These are phyloP conservation scores for Chrysina gloriosa DNA, from an alignment of 2,888 invertebrate species.

Conservation along the genomic window DNA sequence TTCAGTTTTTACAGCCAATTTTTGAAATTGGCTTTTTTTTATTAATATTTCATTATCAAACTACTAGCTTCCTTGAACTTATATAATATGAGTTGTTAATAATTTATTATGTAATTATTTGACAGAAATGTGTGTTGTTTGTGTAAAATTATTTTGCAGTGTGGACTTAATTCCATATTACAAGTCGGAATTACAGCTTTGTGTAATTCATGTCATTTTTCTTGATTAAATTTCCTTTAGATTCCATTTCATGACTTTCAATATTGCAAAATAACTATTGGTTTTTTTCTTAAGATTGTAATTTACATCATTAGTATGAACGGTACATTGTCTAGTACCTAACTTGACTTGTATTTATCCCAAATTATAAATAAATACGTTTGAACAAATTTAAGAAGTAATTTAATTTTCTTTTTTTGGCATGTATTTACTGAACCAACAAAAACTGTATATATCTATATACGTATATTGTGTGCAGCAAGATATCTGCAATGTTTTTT, in stretches of 20 bases:
- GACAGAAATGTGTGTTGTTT: constrained; percentile 41
- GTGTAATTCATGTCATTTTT: constrained; percentile 17
- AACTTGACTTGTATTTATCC: constrained; percentile 44
- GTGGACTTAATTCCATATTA: constrained; percentile 10
- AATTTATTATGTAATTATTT: constrained; percentile 40
- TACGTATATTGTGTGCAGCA: background rate
- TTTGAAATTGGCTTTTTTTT: constrained; percentile 47
- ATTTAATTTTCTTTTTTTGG: constrained; percentile 49
- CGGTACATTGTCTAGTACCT: constrained; percentile 44
- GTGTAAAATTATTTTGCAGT: constrained; percentile 44
- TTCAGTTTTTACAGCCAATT: constrained; percentile 53
- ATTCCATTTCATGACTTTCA: constrained; percentile 31
- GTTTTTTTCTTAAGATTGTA: constrained; percentile 41
- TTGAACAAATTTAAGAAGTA: constrained; percentile 46
- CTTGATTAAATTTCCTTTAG: constrained; percentile 29
- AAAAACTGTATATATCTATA: too few species aligned
- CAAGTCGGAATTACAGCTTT: constrained; percentile 9
- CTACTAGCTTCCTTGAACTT: constrained; percentile 28
- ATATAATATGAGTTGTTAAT: constrained; percentile 40
- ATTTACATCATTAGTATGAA: constrained; percentile 42
- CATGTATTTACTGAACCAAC: constrained; percentile 54
- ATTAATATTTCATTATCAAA: constrained; percentile 41
- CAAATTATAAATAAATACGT: constrained; percentile 49
- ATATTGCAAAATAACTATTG: constrained; percentile 44
- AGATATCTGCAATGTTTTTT: background rate